Percentiles rank a stretch among this genome's conserved stretches.
These are phyloP conservation scores for Hystrix brachyura DNA, from an alignment of 2,113 vertebrate species.

Conservation along the genomic window DNA sequence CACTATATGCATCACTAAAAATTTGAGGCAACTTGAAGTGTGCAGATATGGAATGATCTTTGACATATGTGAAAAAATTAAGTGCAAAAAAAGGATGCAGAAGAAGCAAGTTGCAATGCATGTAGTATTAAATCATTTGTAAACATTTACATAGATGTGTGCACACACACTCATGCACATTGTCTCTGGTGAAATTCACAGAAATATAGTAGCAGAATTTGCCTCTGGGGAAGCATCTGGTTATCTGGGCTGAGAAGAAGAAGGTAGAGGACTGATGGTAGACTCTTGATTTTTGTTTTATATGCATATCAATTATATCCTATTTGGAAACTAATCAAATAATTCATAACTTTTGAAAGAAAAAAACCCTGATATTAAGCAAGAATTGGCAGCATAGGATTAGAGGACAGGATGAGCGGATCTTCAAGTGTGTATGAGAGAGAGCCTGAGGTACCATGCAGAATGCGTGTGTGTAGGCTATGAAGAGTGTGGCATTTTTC, in stretches of 20 bases:
- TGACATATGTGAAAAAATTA: not conserved
- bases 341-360: not conserved
- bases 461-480: not conserved
- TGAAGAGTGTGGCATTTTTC: not conserved
- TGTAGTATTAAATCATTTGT: not conserved
- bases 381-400: not conserved
- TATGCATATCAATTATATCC: not conserved
- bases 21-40: not conserved
- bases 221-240: not conserved
- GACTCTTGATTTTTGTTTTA: not conserved
- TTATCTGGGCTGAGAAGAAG: not conserved
- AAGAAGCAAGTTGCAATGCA: not conserved
- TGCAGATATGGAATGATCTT: not conserved
- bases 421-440: not conserved
- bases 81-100: not conserved
- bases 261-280: not conserved
- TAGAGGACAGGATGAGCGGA: not conserved
- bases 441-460: not conserved
- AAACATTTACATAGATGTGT: not conserved
- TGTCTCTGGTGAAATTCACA: not conserved
- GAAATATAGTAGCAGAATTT: not conserved
- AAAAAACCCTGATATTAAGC: not conserved
- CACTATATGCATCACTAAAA: slow-evolving; percentile 12
- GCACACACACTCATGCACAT: not conserved
- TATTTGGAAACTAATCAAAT: slow-evolving; percentile 23